Conservation (phyloP, 2,797 vertebrate genomes). For the Euthynnus affinis region DNA sequence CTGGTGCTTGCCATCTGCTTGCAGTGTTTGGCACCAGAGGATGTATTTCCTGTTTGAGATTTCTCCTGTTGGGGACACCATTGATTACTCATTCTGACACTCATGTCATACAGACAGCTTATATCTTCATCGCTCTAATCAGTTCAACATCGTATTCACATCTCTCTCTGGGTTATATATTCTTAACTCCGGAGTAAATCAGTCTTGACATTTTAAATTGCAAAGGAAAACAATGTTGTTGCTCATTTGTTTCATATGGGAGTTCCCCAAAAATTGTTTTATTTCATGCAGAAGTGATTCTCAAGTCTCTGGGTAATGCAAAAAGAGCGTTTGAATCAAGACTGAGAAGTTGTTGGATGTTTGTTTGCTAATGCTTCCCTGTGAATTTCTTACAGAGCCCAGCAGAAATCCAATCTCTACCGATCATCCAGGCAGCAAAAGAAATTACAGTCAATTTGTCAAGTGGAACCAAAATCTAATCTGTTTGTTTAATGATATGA, state of each 20-base stretch:
- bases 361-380: slow-evolving; percentile 58
- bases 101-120: slow-evolving; percentile 34
- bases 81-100: slow-evolving; percentile 54
- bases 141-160: slow-evolving; percentile 22
- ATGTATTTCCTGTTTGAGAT: slow-evolving; percentile 61
- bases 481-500: slow-evolving; percentile 76
- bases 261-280: slow-evolving; percentile 21
- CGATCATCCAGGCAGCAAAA: slow-evolving; percentile 71
- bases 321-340: slow-evolving; percentile 43
- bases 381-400: slow-evolving; percentile 55
- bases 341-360: slow-evolving; percentile 54
- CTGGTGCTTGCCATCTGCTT: slow-evolving; percentile 81
- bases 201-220: slow-evolving; percentile 32
- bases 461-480: slow-evolving; percentile 80
- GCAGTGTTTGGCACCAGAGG: slow-evolving; percentile 63
- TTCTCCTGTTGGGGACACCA: slow-evolving; percentile 56
- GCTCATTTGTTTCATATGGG: slow-evolving; percentile 5
- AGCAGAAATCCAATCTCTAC: slow-evolving; percentile 74
- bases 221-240: slow-evolving; percentile 5
- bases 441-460: slow-evolving; percentile 76
- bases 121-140: slow-evolving; percentile 19
- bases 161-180: slow-evolving; percentile 4
- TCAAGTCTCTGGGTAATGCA: slow-evolving; percentile 35
- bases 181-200: slow-evolving; percentile 12
- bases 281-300: slow-evolving; percentile 35